These are phyloP conservation scores for Kryptolebias marmoratus DNA, from an alignment of 2,113 vertebrate species.

Conservation along the genomic window DNA sequence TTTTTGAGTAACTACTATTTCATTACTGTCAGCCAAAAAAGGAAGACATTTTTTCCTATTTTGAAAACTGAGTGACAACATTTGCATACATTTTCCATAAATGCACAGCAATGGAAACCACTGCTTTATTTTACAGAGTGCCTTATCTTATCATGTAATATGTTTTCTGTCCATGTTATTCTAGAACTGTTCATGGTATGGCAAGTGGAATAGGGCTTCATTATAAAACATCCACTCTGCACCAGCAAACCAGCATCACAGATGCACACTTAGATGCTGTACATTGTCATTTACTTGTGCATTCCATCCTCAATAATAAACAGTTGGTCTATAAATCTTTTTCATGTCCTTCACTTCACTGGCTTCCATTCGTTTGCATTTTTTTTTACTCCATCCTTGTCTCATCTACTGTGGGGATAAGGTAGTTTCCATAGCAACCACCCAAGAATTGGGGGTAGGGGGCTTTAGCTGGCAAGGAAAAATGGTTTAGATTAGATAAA, in stretches of 20 bases:
- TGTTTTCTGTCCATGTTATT: slow-evolving; percentile 7
- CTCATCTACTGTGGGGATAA: slow-evolving; percentile 55
- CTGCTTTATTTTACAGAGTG: background rate
- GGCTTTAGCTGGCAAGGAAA: slow-evolving; percentile 66
- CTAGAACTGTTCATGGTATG: slow-evolving; percentile 9
- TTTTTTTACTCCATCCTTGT: slow-evolving; percentile 48
- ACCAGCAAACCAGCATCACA: background rate
- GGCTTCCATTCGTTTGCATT: slow-evolving; percentile 29
- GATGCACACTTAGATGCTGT: background rate
- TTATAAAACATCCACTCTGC: slow-evolving; percentile 1
- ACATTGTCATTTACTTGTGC: background rate
- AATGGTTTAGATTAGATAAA: slow-evolving; percentile 63
- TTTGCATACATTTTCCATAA: background rate
- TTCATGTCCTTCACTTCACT: slow-evolving; percentile 14
- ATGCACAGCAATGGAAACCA: background rate
- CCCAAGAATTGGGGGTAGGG: slow-evolving; percentile 69
- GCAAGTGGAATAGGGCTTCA: slow-evolving; percentile 13
- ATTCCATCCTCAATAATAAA: slow-evolving; percentile 2
- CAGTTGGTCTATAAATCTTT: background rate
- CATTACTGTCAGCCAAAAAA: background rate
- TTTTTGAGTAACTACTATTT: background rate
- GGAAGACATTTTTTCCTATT: too few relatives aligned
- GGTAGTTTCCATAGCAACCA: slow-evolving; percentile 80
- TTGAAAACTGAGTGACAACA: background rate
- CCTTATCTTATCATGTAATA: slow-evolving; percentile 5